phyloP scores from a whole-genome alignment of 2,888 invertebrate species.

The Lottia gigantea region DNA sequence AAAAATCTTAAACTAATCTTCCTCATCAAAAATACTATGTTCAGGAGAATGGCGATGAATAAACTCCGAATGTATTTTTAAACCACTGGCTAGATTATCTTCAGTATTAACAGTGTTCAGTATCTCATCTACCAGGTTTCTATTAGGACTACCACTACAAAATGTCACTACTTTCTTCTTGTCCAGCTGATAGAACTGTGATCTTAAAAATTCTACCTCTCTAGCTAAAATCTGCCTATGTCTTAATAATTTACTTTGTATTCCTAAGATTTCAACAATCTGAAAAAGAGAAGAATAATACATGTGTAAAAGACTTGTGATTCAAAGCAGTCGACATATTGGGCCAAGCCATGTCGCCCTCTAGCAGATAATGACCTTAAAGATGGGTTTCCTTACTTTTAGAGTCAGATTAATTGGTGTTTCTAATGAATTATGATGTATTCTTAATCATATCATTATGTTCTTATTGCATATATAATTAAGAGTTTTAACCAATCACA shows the following conservation, averaged over 20 bases:
- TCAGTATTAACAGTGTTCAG: slow-evolving; percentile 48
- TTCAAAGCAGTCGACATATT: too few relatives aligned
- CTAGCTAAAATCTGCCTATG: slow-evolving; percentile 60
- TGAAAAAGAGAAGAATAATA: slow-evolving; percentile 31
- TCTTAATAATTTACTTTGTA: slow-evolving; percentile 52
- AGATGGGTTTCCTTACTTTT: too few relatives aligned
- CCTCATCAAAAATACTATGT: too few relatives aligned
- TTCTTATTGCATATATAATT: too few relatives aligned
- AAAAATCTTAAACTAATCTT: too few relatives aligned
- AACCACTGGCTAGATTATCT: slow-evolving; percentile 34
- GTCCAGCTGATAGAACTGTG: slow-evolving; percentile 47
- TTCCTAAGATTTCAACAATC: slow-evolving; percentile 59
- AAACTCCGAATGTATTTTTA: background rate
- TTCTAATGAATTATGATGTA: too few relatives aligned
- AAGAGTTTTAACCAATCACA: too few relatives aligned
- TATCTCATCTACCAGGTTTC: slow-evolving; percentile 50
- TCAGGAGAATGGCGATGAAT: background rate
- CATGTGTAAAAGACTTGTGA: background rate
- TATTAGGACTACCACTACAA: slow-evolving; percentile 47
- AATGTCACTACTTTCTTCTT: slow-evolving; percentile 47
- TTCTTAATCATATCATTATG: too few relatives aligned
- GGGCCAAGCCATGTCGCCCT: too few relatives aligned
- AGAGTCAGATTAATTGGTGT: too few relatives aligned
- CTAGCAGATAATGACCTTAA: too few relatives aligned
- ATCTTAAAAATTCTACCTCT: slow-evolving; percentile 63